A percentile compares a stretch with the other conserved stretches of the same genome.
phyloP scores from a whole-genome alignment of 2,888 invertebrate species.

The Embidobia sp. region DNA sequence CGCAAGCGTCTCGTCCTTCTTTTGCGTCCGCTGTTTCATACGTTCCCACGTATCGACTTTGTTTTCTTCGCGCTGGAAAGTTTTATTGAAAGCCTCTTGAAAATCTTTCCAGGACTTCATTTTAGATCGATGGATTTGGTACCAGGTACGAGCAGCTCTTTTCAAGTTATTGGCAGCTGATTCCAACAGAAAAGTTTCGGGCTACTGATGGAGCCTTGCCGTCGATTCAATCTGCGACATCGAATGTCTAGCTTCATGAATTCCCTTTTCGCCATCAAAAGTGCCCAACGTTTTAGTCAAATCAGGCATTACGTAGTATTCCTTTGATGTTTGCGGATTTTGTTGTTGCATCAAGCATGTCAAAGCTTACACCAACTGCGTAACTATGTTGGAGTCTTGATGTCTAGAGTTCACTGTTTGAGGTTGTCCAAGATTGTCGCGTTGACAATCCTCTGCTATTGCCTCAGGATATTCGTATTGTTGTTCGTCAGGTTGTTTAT shows the following conservation, averaged over 20 bases:
- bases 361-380: background rate
- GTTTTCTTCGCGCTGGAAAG: constrained; percentile 42
- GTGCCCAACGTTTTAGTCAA: constrained; percentile 38
- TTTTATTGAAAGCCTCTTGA: constrained; percentile 19
- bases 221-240: constrained; percentile 53
- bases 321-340: background rate
- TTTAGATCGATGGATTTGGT: background rate
- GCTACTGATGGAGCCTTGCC: constrained; percentile 48
- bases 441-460: background rate
- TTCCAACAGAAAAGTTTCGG: constrained; percentile 48
- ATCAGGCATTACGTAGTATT: constrained; percentile 46
- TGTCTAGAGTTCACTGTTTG: background rate
- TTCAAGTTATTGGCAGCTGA: constrained; percentile 37
- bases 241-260: constrained; percentile 52
- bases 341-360: background rate
- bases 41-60: constrained; percentile 39
- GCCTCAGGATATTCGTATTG: too few relatives aligned
- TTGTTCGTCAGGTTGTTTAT: too few relatives aligned
- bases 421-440: background rate
- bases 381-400: background rate
- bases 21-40: constrained; percentile 37
- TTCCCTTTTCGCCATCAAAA: constrained; percentile 34
- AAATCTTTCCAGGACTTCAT: constrained; percentile 3
- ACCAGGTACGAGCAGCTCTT: constrained; percentile 51
- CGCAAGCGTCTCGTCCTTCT: constrained; percentile 30